Conservation (phyloP, 2,797 vertebrate genomes). For the Pagetopsis macropterus region DNA sequence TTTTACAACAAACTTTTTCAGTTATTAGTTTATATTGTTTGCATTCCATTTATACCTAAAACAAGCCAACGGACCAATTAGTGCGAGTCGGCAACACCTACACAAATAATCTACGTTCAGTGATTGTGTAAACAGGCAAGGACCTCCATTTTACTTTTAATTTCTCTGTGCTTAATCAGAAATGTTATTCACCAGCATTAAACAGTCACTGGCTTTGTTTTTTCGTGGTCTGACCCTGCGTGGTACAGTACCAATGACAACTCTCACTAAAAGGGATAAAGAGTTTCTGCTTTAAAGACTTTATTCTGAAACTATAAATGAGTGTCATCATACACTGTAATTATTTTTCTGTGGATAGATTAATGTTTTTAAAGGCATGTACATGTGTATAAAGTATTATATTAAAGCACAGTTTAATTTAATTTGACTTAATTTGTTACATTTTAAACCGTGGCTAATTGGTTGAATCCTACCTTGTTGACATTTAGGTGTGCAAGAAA, state of each 20-base stretch:
- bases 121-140: too few relatives aligned
- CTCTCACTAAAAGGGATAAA: neutral
- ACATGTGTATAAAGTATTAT: neutral
- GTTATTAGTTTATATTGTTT: too few relatives aligned
- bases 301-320: neutral
- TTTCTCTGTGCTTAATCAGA: too few relatives aligned
- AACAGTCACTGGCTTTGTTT: too few relatives aligned
- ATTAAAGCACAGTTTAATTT: neutral
- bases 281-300: neutral
- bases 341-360: neutral
- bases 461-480: neutral
- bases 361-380: neutral
- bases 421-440: neutral
- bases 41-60: too few relatives aligned
- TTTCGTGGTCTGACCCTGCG: too few relatives aligned
- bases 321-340: neutral
- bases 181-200: too few relatives aligned
- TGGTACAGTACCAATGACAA: neutral
- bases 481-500: neutral
- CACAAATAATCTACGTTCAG: too few relatives aligned
- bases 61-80: too few relatives aligned
- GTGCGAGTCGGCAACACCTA: too few relatives aligned
- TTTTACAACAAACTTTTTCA: too few relatives aligned
- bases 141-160: too few relatives aligned
- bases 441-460: neutral